Evolutionary conservation across 2,113 vertebrate species (phyloP).

Genomic region (Ondatra zibethicus): DNA sequence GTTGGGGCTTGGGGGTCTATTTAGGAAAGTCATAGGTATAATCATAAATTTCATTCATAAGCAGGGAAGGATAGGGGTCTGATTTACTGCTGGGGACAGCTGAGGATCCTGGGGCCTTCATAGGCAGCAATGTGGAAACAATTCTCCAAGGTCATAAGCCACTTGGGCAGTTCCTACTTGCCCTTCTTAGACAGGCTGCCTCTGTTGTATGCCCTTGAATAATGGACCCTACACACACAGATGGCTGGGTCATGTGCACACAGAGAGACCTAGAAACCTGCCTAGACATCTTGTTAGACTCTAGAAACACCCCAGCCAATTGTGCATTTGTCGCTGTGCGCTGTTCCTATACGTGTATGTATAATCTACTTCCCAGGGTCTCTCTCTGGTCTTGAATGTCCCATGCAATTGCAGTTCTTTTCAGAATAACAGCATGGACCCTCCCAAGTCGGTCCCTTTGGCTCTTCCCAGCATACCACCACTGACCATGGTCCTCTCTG

Average conservation of each 20-base stretch:
- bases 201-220: background rate
- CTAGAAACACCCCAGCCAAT: background rate
- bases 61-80: too few relatives aligned
- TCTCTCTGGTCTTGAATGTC: background rate
- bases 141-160: background rate
- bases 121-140: background rate
- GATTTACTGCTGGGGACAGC: too few relatives aligned
- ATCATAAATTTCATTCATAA: background rate
- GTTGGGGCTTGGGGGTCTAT: background rate
- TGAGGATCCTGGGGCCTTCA: background rate
- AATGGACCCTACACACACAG: background rate
- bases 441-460: slow-evolving; percentile 9
- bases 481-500: background rate
- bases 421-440: background rate
- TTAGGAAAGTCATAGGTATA: background rate
- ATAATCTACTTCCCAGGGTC: background rate
- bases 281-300: background rate
- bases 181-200: background rate
- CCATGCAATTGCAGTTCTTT: background rate
- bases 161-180: background rate
- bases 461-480: background rate
- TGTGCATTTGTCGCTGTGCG: background rate
- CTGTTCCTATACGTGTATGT: background rate
- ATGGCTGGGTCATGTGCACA: background rate
- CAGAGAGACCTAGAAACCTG: background rate